Evolutionary conservation across 2,797 vertebrate species (phyloP).

Genomic region (Kryptolebias ocellatus): DNA sequence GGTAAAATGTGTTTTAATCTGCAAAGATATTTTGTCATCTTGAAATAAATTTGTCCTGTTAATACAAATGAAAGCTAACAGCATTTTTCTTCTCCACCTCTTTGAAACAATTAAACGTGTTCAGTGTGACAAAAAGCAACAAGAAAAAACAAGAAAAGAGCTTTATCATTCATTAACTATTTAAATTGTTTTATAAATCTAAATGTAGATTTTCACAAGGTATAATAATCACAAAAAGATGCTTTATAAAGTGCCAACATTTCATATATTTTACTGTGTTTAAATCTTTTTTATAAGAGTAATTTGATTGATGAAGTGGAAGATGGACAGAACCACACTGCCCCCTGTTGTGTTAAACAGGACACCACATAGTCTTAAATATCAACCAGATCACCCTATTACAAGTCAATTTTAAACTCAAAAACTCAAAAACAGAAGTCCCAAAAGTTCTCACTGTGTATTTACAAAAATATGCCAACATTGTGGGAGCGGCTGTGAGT

Average conservation of each 20-base stretch:
- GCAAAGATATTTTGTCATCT: conserved; percentile 15
- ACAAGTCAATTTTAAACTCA: neutral
- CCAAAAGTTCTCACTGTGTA: neutral
- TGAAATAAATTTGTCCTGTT: conserved; percentile 1
- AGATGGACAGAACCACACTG: conserved; percentile 72
- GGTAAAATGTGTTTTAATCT: conserved; percentile 7
- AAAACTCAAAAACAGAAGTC: neutral
- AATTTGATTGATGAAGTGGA: neutral
- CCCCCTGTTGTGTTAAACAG: conserved; percentile 73
- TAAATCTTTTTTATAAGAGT: conserved; percentile 8
- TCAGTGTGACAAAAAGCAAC: neutral
- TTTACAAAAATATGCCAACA: neutral
- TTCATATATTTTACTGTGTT: neutral
- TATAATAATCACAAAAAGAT: conserved; percentile 3
- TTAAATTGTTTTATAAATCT: neutral
- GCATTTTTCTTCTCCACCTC: neutral
- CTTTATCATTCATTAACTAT: neutral
- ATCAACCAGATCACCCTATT: neutral
- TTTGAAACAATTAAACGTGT: neutral
- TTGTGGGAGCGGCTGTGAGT: neutral
- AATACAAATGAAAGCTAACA: neutral
- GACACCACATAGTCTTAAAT: conserved; percentile 14
- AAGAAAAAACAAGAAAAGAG: neutral
- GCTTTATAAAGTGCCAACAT: conserved; percentile 3
- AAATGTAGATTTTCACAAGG: conserved; percentile 3